Conservation (phyloP, 2,113 vertebrate species). For the Heptranchias perlo region DNA sequence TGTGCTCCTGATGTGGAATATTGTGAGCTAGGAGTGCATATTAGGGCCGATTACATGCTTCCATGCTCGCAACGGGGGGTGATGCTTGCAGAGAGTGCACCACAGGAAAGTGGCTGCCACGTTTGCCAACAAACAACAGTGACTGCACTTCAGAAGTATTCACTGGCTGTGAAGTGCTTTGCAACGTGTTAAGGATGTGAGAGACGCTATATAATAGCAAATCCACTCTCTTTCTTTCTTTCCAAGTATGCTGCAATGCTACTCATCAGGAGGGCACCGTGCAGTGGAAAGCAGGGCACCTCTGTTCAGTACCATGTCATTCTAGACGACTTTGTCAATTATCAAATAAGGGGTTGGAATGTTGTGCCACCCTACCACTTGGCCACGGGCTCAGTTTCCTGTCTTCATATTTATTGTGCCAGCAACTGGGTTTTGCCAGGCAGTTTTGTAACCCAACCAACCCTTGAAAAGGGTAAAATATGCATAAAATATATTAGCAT, state of each 20-base stretch:
- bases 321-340: too few relatives aligned
- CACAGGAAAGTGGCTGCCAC: background rate
- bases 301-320: too few relatives aligned
- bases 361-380: too few relatives aligned
- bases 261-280: too few relatives aligned
- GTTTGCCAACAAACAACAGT: background rate
- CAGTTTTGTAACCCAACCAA: too few relatives aligned
- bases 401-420: too few relatives aligned
- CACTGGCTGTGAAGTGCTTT: background rate
- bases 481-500: too few relatives aligned
- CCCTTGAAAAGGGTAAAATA: too few relatives aligned
- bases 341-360: too few relatives aligned
- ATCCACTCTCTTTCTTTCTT: background rate
- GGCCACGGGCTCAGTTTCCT: too few relatives aligned
- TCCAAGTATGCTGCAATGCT: background rate
- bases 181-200: background rate
- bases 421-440: too few relatives aligned
- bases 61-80: background rate
- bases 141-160: background rate
- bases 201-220: background rate
- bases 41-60: background rate
- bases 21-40: background rate
- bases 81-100: background rate
- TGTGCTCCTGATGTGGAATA: background rate
- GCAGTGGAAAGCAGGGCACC: too few relatives aligned